Conservation (phyloP, 2,113 vertebrate genomes). For the Marmota monax region DNA sequence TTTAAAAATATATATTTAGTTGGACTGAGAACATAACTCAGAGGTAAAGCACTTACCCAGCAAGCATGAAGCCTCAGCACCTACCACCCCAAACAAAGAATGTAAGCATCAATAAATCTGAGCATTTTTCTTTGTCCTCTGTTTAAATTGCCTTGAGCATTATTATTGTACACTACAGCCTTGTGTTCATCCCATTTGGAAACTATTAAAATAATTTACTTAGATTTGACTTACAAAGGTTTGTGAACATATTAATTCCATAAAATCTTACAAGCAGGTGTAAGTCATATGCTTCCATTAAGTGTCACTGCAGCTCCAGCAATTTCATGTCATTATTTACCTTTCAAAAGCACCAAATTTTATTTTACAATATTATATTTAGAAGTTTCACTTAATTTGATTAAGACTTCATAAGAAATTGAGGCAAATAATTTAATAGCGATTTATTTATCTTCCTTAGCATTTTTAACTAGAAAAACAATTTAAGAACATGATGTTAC, state of each 20-base stretch:
- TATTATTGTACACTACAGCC: background rate
- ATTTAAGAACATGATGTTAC: background rate
- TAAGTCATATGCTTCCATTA: background rate
- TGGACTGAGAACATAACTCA: background rate
- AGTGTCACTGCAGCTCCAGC: background rate
- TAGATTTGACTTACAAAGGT: background rate
- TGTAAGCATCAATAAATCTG: background rate
- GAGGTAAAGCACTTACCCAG: background rate
- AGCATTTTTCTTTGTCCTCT: constrained; percentile 16
- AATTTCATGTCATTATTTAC: background rate
- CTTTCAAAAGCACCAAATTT: constrained; percentile 42
- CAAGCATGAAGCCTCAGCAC: background rate
- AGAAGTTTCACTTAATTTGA: constrained; percentile 47
- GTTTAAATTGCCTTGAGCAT: background rate
- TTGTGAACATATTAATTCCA: constrained; percentile 1
- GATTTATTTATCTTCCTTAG: constrained; percentile 41
- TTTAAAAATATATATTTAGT: background rate
- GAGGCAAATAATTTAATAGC: constrained; percentile 40
- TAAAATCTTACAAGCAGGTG: background rate
- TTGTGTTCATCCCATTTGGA: background rate
- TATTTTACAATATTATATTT: constrained; percentile 9
- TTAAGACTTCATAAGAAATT: constrained; percentile 24
- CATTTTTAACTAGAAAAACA: constrained; percentile 57
- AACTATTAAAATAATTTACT: constrained; percentile 51
- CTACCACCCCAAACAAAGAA: background rate